These are phyloP conservation scores for Bergia puertoricense DNA, from an alignment of 92 coral and sea anemone genomes.

Conservation along the genomic window DNA sequence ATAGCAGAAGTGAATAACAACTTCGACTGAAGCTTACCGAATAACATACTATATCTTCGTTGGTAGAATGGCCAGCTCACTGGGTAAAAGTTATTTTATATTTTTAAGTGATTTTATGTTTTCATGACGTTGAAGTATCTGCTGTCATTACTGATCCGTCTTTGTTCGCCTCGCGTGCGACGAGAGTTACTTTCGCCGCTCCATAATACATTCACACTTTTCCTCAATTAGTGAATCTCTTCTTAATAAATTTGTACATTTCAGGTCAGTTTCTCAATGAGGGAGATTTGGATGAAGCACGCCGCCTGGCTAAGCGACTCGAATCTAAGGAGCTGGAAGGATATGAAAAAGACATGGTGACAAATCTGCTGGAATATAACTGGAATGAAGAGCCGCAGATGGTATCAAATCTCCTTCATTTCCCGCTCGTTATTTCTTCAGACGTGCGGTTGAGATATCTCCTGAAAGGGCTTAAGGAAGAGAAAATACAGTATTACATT, in stretches of 20 bases:
- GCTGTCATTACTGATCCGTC: neutral
- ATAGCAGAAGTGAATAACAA: neutral
- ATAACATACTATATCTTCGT: conserved; percentile 39
- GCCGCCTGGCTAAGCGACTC: conserved; percentile 83
- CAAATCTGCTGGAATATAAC: conserved; percentile 84
- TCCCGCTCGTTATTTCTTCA: conserved; percentile 86
- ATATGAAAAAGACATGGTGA: conserved; percentile 89
- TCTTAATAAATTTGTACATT: conserved; percentile 19
- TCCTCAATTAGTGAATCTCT: conserved; percentile 42
- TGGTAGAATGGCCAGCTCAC: conserved; percentile 93
- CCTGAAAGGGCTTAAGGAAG: conserved; percentile 86
- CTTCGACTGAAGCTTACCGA: conserved; percentile 4
- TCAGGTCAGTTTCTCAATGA: conserved; percentile 95
- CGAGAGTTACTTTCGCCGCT: conserved; percentile 62
- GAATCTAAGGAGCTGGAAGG: conserved; percentile 68
- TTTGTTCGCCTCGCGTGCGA: conserved; percentile 8
- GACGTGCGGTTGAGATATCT: conserved; percentile 82
- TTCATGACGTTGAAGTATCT: neutral
- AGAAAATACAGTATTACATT: conserved; percentile 82
- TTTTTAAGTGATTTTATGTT: neutral
- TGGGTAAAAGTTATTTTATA: conserved; percentile 70
- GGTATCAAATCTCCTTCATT: conserved; percentile 96
- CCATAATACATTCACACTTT: conserved; percentile 59
- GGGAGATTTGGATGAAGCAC: conserved; percentile 95
- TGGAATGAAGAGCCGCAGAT: conserved; percentile 95